Conservation (phyloP, 2,113 vertebrate species). For the Galbula dea region DNA sequence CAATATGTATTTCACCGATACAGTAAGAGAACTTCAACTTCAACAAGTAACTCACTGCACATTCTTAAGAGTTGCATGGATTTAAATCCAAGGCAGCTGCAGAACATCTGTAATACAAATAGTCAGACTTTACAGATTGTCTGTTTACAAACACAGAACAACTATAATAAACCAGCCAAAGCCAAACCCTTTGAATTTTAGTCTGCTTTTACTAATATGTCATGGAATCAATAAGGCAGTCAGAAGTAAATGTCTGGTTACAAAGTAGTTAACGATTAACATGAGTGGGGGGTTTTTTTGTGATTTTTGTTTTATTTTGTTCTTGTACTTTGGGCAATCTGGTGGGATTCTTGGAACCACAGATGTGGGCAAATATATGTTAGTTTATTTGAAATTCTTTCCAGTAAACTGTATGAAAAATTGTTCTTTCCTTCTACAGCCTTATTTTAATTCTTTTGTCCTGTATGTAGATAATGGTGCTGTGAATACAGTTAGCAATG, state of each 20-base stretch:
- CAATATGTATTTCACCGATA: slow-evolving; percentile 77
- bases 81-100: slow-evolving; percentile 75
- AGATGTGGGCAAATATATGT: background rate
- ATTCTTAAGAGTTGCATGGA: slow-evolving; percentile 64
- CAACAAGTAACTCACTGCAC: slow-evolving; percentile 72
- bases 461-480: background rate
- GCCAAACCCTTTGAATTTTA: slow-evolving; percentile 45
- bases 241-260: slow-evolving; percentile 41
- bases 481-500: background rate
- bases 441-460: background rate
- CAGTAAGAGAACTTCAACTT: slow-evolving; percentile 73
- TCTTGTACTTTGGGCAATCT: background rate
- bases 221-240: slow-evolving; percentile 66
- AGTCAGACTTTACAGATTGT: slow-evolving; percentile 63
- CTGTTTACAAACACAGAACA: slow-evolving; percentile 70
- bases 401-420: background rate
- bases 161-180: slow-evolving; percentile 60
- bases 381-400: background rate
- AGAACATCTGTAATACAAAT: slow-evolving; percentile 69
- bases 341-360: slow-evolving; percentile 32
- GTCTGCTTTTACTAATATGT: slow-evolving; percentile 54
- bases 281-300: background rate
- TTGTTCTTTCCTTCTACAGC: background rate
- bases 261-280: slow-evolving; percentile 58
- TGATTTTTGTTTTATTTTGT: background rate